A percentile compares a stretch with the other conserved stretches of the same genome.
These are phyloP conservation scores for Cyclargus thomasi DNA, from an alignment of 1,140 invertebrate genomes.

Conservation along the genomic window DNA sequence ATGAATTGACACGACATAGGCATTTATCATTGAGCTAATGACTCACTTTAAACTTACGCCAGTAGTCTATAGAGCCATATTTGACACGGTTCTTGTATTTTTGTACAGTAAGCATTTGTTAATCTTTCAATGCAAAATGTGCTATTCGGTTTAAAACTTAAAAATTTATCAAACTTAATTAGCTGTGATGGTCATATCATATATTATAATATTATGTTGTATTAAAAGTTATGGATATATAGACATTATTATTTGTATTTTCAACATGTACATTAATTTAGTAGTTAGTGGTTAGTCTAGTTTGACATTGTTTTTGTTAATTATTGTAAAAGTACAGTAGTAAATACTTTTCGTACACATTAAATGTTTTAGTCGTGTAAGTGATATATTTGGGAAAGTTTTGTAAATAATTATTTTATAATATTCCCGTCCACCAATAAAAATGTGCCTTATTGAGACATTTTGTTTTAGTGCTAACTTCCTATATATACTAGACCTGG, in stretches of 20 bases:
- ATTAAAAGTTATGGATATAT: neutral
- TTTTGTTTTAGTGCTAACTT: neutral
- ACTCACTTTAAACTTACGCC: too few species aligned
- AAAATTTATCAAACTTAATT: neutral
- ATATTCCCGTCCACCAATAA: conserved; percentile 47
- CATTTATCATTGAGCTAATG: too few species aligned
- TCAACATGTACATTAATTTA: neutral
- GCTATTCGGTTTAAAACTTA: neutral
- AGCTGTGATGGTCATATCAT: neutral
- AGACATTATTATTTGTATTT: neutral
- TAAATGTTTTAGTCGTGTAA: conserved; percentile 8
- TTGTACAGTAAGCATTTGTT: neutral
- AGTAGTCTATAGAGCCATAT: neutral
- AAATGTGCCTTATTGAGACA: conserved; percentile 32
- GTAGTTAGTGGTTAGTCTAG: neutral
- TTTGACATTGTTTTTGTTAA: conserved; percentile 5
- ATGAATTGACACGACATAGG: too few species aligned
- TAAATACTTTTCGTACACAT: neutral
- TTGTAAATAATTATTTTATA: conserved; percentile 28
- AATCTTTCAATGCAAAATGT: too few species aligned
- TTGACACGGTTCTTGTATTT: neutral
- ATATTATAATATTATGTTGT: neutral
- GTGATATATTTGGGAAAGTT: conserved; percentile 18
- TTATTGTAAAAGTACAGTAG: neutral
- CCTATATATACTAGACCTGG: too few species aligned